Percentiles rank a stretch among this genome's conserved stretches.
Evolutionary conservation across 2,888 invertebrate species (phyloP).

Genomic region (Pseudococcus longispinus): DNA sequence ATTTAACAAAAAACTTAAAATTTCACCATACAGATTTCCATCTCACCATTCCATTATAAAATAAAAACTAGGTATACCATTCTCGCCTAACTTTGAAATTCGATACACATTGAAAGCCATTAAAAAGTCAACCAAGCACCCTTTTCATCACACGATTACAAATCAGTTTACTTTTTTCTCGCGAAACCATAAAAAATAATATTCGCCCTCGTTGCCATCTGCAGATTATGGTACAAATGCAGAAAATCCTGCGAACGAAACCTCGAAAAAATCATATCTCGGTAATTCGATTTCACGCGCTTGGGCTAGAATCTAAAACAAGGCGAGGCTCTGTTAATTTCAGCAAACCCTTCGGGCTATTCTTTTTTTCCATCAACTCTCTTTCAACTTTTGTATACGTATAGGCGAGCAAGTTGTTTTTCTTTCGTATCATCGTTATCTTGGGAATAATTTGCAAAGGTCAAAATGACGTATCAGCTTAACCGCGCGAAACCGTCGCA

Average conservation of each 20-base stretch:
- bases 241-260: background rate
- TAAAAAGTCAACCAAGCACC: too few relatives aligned
- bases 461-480: background rate
- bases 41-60: too few relatives aligned
- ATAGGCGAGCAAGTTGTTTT: background rate
- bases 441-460: slow-evolving; percentile 17
- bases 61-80: too few relatives aligned
- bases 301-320: background rate
- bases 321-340: background rate
- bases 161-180: too few relatives aligned
- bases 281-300: background rate
- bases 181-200: background rate
- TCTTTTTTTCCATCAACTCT: background rate
- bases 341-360: background rate
- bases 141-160: too few relatives aligned
- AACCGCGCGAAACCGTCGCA: background rate
- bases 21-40: too few relatives aligned
- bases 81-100: too few relatives aligned
- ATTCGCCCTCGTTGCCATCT: background rate
- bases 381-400: background rate
- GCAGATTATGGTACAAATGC: background rate
- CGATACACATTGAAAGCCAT: too few relatives aligned
- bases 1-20: too few relatives aligned
- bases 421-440: background rate
- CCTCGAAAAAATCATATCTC: background rate